phyloP scores from a whole-genome alignment of 2,113 vertebrate species.

The Morone chrysops region DNA sequence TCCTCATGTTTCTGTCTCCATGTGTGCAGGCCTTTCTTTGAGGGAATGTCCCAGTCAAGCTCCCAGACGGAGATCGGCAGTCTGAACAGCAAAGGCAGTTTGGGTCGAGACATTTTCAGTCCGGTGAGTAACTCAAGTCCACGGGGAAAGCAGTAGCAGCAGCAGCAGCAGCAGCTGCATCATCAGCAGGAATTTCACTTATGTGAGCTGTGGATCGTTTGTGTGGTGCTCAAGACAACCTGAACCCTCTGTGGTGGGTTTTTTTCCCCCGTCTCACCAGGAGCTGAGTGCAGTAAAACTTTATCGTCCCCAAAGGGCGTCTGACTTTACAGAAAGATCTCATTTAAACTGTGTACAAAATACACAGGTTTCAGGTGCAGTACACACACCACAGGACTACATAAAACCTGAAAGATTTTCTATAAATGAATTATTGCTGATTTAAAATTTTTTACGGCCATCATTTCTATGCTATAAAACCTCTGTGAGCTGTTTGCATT shows the following conservation, averaged over 20 bases:
- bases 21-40: constrained; percentile 90
- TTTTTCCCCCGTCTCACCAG: neutral
- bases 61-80: constrained; percentile 96
- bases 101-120: constrained; percentile 88
- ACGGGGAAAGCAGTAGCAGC: neutral
- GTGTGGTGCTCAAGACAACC: neutral
- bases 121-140: constrained; percentile 83
- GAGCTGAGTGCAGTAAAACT: constrained; percentile 3
- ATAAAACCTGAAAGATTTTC: neutral
- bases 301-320: constrained; percentile 10
- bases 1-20: neutral
- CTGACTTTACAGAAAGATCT: neutral
- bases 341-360: neutral
- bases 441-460: neutral
- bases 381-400: neutral
- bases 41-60: constrained; percentile 95
- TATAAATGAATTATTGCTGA: neutral
- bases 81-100: constrained; percentile 92
- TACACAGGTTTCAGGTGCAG: neutral
- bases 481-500: neutral
- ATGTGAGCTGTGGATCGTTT: neutral
- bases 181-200: constrained; percentile 14
- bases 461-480: neutral
- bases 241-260: neutral
- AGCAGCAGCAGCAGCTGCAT: neutral